Conservation (phyloP, 53 echinoderm and acorn worm species). For the Holothuria scabra region DNA sequence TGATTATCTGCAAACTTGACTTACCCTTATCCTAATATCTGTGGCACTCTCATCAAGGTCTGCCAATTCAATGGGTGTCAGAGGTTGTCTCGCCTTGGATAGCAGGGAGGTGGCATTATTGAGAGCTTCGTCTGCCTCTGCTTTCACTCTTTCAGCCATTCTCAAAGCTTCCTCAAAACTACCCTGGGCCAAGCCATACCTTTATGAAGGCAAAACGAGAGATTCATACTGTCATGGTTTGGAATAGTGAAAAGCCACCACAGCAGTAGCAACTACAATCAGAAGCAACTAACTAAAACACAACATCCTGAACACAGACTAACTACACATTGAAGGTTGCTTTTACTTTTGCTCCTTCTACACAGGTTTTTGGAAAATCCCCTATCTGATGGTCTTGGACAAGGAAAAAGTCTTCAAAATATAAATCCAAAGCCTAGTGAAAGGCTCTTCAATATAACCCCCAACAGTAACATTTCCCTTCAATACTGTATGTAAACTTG, state of each 20-base stretch:
- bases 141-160: slow-evolving; percentile 71
- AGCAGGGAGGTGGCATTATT: slow-evolving; percentile 71
- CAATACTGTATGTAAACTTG: too few relatives aligned
- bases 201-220: not conserved
- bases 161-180: slow-evolving; percentile 57
- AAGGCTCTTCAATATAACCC: too few relatives aligned
- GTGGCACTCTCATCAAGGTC: slow-evolving; percentile 58
- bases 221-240: not conserved
- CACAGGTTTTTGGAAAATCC: too few relatives aligned
- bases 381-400: too few relatives aligned
- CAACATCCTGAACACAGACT: too few relatives aligned
- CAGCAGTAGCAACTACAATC: too few relatives aligned
- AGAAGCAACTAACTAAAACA: too few relatives aligned
- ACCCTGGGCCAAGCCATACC: slow-evolving; percentile 5
- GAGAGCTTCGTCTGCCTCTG: slow-evolving; percentile 64
- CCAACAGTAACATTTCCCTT: too few relatives aligned
- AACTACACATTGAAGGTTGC: too few relatives aligned
- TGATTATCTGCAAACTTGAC: not conserved
- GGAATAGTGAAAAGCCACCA: not conserved
- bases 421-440: too few relatives aligned
- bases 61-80: slow-evolving; percentile 62
- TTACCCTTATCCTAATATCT: slow-evolving; percentile 70
- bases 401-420: too few relatives aligned
- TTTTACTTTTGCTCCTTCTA: too few relatives aligned
- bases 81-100: slow-evolving; percentile 68